Conservation (phyloP, 2,113 vertebrate species). For the Delphinus delphis region DNA sequence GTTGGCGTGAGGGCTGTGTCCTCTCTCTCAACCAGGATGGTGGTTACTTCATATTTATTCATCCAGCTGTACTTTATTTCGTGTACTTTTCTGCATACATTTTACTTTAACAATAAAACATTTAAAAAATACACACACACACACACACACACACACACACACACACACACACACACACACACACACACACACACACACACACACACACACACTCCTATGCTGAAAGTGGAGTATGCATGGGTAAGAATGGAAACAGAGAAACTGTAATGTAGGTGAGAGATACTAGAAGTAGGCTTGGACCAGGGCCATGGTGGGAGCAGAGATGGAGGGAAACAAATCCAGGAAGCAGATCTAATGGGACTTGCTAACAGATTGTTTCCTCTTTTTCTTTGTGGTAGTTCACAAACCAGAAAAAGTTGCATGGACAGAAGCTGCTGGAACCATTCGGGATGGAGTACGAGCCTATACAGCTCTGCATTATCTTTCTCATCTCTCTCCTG, state of each 20-base stretch:
- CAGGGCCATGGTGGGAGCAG: not conserved
- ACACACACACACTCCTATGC: not conserved
- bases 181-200: not conserved
- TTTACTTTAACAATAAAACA: not conserved
- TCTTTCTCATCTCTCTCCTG: constrained; percentile 87
- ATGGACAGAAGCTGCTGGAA: constrained; percentile 87
- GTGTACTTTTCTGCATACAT: not conserved
- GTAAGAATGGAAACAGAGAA: not conserved
- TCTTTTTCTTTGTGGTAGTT: constrained; percentile 82
- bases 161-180: too few species aligned
- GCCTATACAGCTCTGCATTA: constrained; percentile 95
- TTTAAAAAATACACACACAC: not conserved
- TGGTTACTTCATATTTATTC: not conserved
- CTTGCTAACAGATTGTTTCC: not conserved
- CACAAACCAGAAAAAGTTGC: constrained; percentile 92
- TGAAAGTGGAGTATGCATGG: not conserved
- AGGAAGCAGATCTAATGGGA: not conserved
- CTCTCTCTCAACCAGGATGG: not conserved
- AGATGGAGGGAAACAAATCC: not conserved
- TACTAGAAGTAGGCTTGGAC: not conserved
- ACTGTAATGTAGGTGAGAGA: fast-evolving
- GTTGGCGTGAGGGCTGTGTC: too few species aligned
- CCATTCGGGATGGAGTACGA: constrained; percentile 90
- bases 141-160: not conserved
- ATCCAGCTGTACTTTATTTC: not conserved